phyloP scores from a whole-genome alignment of 2,113 vertebrate genomes.

The Anser cygnoides region DNA sequence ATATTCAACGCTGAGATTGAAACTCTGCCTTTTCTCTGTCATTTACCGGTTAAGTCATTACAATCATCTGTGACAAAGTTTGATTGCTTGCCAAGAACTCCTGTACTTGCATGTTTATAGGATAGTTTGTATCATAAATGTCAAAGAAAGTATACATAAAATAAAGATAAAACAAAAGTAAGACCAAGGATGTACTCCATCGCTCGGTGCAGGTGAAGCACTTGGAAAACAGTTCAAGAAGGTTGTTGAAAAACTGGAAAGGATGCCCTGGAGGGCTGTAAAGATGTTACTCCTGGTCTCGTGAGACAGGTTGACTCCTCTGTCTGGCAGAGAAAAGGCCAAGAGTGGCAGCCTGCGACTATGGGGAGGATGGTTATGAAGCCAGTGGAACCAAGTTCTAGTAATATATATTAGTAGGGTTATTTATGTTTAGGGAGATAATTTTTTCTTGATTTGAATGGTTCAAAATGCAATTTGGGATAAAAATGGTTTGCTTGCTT shows the following conservation, averaged over 20 bases:
- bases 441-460: neutral
- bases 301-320: neutral
- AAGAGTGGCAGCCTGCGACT: neutral
- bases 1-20: neutral
- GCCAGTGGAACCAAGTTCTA: neutral
- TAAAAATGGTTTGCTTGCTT: neutral
- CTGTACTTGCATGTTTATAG: neutral
- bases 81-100: neutral
- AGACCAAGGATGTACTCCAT: neutral
- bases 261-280: neutral
- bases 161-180: neutral
- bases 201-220: neutral
- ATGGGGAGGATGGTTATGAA: neutral
- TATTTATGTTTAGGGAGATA: neutral
- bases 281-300: neutral
- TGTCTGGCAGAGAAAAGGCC: neutral
- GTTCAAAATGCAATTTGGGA: neutral
- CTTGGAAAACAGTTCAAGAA: neutral
- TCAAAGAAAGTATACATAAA: neutral
- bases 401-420: neutral
- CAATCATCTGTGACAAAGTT: neutral
- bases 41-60: neutral
- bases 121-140: rapidly evolving
- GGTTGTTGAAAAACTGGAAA: neutral
- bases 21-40: neutral